These are phyloP conservation scores for Tenualosa thibaudeaui DNA, from an alignment of 2,797 vertebrate genomes.

Conservation along the genomic window DNA sequence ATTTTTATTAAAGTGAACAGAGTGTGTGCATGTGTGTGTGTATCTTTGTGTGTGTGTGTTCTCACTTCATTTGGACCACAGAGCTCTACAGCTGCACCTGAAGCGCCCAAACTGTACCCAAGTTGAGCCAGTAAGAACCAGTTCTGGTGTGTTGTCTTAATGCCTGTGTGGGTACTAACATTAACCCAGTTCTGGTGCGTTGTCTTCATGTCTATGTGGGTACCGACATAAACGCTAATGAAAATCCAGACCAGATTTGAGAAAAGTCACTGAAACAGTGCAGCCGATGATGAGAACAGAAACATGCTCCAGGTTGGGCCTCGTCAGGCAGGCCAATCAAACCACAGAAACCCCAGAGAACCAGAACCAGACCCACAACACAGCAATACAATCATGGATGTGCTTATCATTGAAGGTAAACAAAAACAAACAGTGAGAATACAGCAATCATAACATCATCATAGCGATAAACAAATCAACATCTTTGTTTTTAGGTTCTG, in stretches of 20 bases:
- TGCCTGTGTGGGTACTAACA: too few species aligned
- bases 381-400: conserved; percentile 13
- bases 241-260: neutral
- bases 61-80: neutral
- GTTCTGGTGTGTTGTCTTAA: neutral
- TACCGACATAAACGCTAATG: neutral
- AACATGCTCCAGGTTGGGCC: neutral
- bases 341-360: neutral
- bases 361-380: neutral
- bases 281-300: neutral
- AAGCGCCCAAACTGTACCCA: neutral
- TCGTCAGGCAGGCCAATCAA: neutral
- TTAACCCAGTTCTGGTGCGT: neutral
- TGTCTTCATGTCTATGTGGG: too few species aligned
- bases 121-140: neutral
- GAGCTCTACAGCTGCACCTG: neutral
- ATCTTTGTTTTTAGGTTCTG: neutral
- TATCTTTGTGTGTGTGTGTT: neutral
- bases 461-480: neutral
- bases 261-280: neutral
- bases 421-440: neutral
- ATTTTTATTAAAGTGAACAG: neutral
- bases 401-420: conserved; percentile 4
- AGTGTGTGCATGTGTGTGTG: neutral
- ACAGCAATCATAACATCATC: neutral